A percentile compares a stretch with the other conserved stretches of the same genome.
phyloP scores from a whole-genome alignment of 2,888 invertebrate genomes.

The Sinelater perroti region DNA sequence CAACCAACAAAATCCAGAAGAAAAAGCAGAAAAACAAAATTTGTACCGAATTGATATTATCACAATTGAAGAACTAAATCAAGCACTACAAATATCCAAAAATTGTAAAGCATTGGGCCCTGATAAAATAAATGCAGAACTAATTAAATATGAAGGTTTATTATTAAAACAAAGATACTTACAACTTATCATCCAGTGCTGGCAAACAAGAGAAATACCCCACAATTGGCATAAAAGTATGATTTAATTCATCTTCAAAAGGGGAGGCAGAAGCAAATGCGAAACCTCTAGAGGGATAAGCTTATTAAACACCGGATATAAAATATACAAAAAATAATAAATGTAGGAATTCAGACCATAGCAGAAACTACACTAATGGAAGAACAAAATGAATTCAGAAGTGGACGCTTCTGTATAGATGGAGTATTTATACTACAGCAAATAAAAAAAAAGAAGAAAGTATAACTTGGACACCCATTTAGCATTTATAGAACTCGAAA shows the following conservation, averaged over 20 bases:
- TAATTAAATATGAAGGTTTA: constrained; percentile 1
- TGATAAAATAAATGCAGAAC: no score
- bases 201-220: no score
- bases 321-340: not conserved
- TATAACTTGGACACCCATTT: no score
- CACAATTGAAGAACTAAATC: constrained; percentile 7
- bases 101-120: not conserved
- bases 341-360: not conserved
- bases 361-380: no score
- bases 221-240: no score
- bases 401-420: no score
- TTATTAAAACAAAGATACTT: not conserved
- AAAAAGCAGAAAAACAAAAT: not conserved
- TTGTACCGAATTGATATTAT: not conserved
- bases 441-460: constrained; percentile 8
- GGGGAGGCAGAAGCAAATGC: constrained; percentile 1
- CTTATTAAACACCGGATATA: not conserved
- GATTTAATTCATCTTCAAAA: constrained; percentile 1
- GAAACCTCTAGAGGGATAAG: not conserved
- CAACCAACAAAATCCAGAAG: not conserved
- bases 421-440: not conserved
- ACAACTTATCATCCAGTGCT: no score
- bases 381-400: no score
- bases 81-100: not conserved
- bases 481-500: constrained; percentile 3